Evolutionary conservation across 1,140 invertebrate genomes (phyloP).

Genomic region (Oryctes rhinoceros): DNA sequence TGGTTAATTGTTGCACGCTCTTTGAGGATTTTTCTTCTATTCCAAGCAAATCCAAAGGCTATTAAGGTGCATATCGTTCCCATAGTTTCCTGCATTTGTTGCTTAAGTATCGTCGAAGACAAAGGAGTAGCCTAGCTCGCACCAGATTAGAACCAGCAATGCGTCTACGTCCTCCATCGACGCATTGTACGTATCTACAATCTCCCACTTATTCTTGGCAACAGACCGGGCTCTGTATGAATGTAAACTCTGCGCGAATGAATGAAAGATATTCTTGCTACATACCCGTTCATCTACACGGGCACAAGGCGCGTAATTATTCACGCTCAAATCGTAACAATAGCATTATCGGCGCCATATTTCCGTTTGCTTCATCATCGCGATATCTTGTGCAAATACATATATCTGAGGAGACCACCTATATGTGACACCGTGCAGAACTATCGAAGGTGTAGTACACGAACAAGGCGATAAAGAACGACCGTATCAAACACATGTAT

Average conservation of each 20-base stretch:
- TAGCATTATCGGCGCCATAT: slow-evolving; percentile 15
- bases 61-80: too few species aligned
- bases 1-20: too few species aligned
- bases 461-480: background rate
- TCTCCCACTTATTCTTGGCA: background rate
- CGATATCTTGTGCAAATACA: slow-evolving; percentile 30
- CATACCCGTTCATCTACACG: background rate
- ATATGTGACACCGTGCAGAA: slow-evolving; percentile 15
- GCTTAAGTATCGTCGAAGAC: too few species aligned
- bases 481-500: background rate
- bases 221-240: background rate
- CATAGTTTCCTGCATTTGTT: too few species aligned
- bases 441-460: slow-evolving; percentile 20
- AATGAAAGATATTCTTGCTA: background rate
- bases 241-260: background rate
- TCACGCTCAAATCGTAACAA: slow-evolving; percentile 30
- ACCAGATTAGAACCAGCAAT: too few species aligned
- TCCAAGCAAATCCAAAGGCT: too few species aligned
- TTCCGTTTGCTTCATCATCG: slow-evolving; percentile 26
- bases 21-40: too few species aligned
- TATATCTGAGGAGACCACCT: slow-evolving; percentile 9
- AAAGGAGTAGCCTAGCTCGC: too few species aligned
- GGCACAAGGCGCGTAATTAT: slow-evolving; percentile 26
- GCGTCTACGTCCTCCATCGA: background rate
- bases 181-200: background rate